Conservation (phyloP, 2,113 vertebrate genomes). For the Thymallus thymallus region DNA sequence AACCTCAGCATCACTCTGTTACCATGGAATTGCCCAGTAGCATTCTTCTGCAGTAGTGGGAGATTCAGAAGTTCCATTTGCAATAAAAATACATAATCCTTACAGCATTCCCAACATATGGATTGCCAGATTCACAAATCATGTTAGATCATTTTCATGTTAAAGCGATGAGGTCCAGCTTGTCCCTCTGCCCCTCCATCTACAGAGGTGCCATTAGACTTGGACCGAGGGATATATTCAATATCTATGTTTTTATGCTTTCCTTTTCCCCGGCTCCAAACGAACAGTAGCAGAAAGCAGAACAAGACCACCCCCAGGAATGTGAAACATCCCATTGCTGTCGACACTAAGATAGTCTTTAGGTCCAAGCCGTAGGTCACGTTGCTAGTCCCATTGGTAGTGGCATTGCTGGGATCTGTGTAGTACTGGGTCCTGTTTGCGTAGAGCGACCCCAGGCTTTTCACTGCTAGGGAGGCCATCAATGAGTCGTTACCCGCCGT, state of each 20-base stretch:
- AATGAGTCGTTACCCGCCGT: constrained; percentile 94
- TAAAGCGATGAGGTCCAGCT: constrained; percentile 88
- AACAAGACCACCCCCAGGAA: constrained; percentile 99
- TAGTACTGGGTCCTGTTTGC: constrained; percentile 99
- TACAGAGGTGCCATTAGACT: constrained; percentile 85
- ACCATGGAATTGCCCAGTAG: neutral
- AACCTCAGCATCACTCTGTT: no score
- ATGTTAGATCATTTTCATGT: constrained; percentile 99
- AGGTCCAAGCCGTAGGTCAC: constrained; percentile 91
- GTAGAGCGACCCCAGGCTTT: constrained; percentile 93
- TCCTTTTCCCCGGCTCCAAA: constrained; percentile 98
- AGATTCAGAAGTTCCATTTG: no score
- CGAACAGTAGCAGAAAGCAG: constrained; percentile 97
- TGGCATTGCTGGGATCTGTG: constrained; percentile 89
- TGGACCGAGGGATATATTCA: constrained; percentile 92
- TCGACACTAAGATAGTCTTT: constrained; percentile 98
- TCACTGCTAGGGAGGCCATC: constrained; percentile 88
- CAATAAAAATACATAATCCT: constrained; percentile 32
- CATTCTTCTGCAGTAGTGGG: constrained; percentile 23
- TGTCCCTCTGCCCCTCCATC: constrained; percentile 85
- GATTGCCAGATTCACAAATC: constrained; percentile 41
- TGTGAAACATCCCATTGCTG: constrained; percentile 99
- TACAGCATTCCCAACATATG: constrained; percentile 51
- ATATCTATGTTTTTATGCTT: constrained; percentile 99
- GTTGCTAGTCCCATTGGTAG: constrained; percentile 87